Percentiles rank a stretch among this genome's conserved stretches.
Conservation (phyloP, 2,797 vertebrate species). For the Cuniculus paca region DNA sequence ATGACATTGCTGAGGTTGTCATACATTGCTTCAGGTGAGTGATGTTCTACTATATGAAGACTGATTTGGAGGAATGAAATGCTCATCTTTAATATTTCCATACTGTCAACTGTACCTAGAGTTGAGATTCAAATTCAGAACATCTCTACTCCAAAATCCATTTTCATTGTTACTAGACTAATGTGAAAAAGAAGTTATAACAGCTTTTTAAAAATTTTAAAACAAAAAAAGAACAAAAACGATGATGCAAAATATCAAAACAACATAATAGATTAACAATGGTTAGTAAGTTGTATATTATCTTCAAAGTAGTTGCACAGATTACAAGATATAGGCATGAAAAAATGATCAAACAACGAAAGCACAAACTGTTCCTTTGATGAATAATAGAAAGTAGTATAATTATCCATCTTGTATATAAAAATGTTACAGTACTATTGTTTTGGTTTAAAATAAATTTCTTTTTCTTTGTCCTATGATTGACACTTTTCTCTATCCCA, state of each 20-base stretch:
- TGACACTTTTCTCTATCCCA: not conserved
- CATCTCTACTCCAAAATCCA: not conserved
- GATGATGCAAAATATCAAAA: no score
- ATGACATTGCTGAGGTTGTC: not conserved
- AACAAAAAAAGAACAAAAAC: no score
- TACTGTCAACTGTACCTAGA: not conserved
- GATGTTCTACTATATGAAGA: not conserved
- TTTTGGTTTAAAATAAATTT: not conserved
- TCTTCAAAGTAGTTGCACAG: no score
- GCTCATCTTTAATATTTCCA: not conserved
- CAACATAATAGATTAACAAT: no score
- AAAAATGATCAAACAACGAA: no score
- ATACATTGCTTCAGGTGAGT: not conserved
- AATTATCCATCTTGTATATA: no score
- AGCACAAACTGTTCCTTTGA: no score
- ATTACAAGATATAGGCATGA: no score
- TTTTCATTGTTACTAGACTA: slow-evolving; percentile 8
- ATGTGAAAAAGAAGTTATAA: slow-evolving; percentile 12
- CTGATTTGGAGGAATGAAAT: not conserved
- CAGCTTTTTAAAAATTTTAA: not conserved
- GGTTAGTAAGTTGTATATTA: no score
- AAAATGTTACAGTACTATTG: not conserved
- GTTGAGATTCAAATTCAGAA: not conserved
- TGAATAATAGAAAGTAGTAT: no score
- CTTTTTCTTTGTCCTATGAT: not conserved